phyloP scores from a whole-genome alignment of 2,888 invertebrate genomes.

The Agrotis ipsilon region DNA sequence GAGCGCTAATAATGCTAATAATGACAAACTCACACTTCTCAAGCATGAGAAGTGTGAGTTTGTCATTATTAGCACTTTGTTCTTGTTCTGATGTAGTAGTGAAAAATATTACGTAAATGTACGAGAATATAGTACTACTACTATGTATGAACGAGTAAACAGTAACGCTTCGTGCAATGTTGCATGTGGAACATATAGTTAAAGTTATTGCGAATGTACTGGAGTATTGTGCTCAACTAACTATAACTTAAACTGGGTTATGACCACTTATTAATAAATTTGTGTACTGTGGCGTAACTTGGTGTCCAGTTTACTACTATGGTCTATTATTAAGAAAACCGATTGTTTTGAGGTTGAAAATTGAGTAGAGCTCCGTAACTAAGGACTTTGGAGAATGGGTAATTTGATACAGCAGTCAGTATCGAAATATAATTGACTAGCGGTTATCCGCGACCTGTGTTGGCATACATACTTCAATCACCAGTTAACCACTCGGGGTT shows the following conservation, averaged over 20 bases:
- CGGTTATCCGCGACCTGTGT: slow-evolving; percentile 1
- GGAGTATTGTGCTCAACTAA: slow-evolving; percentile 34
- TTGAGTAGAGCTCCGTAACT: slow-evolving; percentile 33
- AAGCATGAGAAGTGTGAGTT: not conserved
- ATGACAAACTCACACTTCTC: no score
- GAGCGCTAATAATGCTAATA: no score
- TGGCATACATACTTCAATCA: not conserved
- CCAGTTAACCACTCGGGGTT: not conserved
- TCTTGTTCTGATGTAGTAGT: not conserved
- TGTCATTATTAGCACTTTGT: slow-evolving; percentile 8
- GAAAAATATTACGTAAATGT: slow-evolving; percentile 16
- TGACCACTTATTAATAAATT: slow-evolving; percentile 40
- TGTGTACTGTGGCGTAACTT: slow-evolving; percentile 47
- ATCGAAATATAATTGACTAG: slow-evolving; percentile 24
- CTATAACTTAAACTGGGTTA: slow-evolving; percentile 56
- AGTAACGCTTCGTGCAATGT: slow-evolving; percentile 6
- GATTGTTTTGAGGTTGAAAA: slow-evolving; percentile 50
- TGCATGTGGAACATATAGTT: slow-evolving; percentile 27
- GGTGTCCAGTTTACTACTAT: slow-evolving; percentile 38
- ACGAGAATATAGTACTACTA: not conserved
- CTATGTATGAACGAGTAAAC: not conserved
- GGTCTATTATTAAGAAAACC: slow-evolving; percentile 48
- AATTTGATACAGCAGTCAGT: slow-evolving; percentile 38
- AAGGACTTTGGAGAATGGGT: slow-evolving; percentile 41
- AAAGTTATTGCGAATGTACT: slow-evolving; percentile 34